These are phyloP conservation scores for Odobenus rosmarus DNA, from an alignment of 2,113 vertebrate species.

Conservation along the genomic window DNA sequence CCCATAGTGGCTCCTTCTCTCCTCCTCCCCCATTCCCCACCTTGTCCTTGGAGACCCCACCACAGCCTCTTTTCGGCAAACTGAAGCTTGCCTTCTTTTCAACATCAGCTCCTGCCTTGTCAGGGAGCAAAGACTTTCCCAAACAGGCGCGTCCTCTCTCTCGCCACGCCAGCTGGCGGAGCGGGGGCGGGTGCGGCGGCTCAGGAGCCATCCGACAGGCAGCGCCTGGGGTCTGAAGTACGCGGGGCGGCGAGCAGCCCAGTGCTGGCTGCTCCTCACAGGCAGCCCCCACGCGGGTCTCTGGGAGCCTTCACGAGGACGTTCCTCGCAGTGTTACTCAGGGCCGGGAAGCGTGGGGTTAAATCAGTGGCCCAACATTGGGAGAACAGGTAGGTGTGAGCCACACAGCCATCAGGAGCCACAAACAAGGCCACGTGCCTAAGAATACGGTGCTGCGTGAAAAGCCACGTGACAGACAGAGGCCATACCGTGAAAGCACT, in stretches of 20 bases:
- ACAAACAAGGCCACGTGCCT: neutral
- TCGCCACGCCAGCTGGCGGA: too few relatives aligned
- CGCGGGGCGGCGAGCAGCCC: rapidly evolving
- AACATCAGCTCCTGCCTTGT: neutral
- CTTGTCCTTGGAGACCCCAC: neutral
- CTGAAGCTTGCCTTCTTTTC: too few relatives aligned
- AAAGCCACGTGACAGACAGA: neutral
- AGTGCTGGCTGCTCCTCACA: neutral
- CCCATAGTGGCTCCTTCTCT: neutral
- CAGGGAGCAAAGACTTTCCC: neutral
- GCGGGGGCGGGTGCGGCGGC: rapidly evolving
- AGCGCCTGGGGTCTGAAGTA: neutral
- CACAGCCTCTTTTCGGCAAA: neutral
- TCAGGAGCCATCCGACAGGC: neutral
- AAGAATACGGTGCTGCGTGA: neutral
- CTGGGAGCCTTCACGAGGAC: rapidly evolving
- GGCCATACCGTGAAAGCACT: rapidly evolving
- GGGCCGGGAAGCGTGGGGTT: neutral
- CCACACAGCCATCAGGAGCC: neutral
- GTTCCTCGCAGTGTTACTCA: neutral
- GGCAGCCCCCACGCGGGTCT: neutral
- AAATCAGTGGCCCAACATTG: neutral
- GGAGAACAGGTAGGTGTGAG: neutral
- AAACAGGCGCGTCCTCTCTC: neutral
- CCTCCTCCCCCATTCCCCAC: neutral